Evolutionary conservation across 2,797 vertebrate genomes (phyloP).

Genomic region (Myotis planiceps): DNA sequence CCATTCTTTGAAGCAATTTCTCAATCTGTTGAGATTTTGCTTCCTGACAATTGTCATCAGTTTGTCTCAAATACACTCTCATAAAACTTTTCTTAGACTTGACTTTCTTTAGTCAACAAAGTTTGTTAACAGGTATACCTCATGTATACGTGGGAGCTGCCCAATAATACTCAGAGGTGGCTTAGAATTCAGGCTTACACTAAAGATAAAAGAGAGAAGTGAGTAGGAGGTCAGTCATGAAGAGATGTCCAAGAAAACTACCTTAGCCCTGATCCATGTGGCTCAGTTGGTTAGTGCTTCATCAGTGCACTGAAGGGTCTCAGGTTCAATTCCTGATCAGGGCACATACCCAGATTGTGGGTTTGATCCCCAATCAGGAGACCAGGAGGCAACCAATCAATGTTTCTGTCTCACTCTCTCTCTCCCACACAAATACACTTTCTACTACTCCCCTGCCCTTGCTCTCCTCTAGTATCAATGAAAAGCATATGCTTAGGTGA

Average conservation of each 20-base stretch:
- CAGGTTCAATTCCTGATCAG: background rate
- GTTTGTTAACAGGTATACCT: background rate
- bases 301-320: background rate
- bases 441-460: background rate
- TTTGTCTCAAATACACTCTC: background rate
- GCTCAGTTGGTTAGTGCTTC: background rate
- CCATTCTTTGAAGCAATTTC: background rate
- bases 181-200: background rate
- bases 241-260: background rate
- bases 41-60: background rate
- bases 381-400: background rate
- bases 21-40: background rate
- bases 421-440: too few species aligned
- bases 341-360: background rate
- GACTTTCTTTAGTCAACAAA: background rate
- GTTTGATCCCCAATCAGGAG: background rate
- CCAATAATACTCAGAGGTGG: background rate
- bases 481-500: background rate
- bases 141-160: background rate
- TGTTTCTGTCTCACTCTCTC: background rate
- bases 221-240: background rate
- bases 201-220: background rate
- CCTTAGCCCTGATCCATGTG: background rate
- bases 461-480: background rate
- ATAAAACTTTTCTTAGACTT: background rate